Conservation (phyloP, 2,888 invertebrate species). For the Steromphala cineraria region DNA sequence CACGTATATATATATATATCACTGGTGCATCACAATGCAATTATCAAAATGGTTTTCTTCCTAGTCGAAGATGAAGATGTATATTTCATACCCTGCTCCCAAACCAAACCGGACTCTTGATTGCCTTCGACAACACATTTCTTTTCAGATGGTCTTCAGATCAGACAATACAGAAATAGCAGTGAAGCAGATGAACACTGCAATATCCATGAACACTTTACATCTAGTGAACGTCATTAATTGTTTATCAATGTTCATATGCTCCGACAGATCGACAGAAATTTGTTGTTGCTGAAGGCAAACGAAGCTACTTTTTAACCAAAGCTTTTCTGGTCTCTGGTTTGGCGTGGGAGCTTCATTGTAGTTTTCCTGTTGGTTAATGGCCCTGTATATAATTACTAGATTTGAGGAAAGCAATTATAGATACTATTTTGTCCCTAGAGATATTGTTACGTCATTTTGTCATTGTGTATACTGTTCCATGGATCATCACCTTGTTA, state of each 20-base stretch:
- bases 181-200: too few species aligned
- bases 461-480: constrained; percentile 10
- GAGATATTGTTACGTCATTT: constrained; percentile 9
- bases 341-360: not conserved
- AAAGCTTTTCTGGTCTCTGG: not conserved
- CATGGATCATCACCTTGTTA: not conserved
- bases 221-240: not conserved
- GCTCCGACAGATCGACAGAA: too few species aligned
- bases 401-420: not conserved
- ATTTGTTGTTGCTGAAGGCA: too few species aligned
- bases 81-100: not conserved
- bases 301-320: too few species aligned
- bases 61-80: constrained; percentile 20
- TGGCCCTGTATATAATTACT: not conserved
- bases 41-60: constrained; percentile 12
- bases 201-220: too few species aligned
- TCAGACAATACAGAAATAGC: too few species aligned
- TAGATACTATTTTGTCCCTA: constrained; percentile 5
- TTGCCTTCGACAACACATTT: not conserved
- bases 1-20: too few species aligned
- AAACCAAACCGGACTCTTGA: not conserved
- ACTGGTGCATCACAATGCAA: constrained; percentile 10
- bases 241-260: not conserved
- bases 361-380: not conserved
- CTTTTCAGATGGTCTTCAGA: too few species aligned